Evolutionary conservation across 2,113 vertebrate genomes (phyloP), one percentile per base, ranked within the genome.

Genomic region (Neomonachus schauinslandi): DNA sequence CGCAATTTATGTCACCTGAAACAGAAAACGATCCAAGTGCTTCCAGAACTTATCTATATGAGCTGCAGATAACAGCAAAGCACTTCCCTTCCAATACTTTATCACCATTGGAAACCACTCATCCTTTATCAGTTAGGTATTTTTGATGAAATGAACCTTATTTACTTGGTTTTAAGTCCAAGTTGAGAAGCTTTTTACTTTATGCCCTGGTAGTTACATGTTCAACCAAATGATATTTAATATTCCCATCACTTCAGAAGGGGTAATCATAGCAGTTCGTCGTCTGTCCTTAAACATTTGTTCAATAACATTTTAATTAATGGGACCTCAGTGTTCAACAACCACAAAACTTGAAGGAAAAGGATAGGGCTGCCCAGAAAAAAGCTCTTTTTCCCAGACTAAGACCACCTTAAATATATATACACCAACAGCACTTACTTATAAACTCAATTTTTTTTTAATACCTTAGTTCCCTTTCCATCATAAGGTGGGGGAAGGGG

Each of bases 131-230:
- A n/a, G 7, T 0, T 42, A 21, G 53, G 21, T n/a, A n/a, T 22
- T 81, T 55, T 46, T 36, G 74, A 53, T 33, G 57, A 76, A 13
- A 61, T 2, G 63, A 49, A 39, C 15, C 65, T 0, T 4, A 8
- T 21, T 22, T 46, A 46, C 36, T 51, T 76, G 74, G 51, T 49
- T 79, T 71, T 31, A 42, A 14, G 26, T 51, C 22, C 39, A 69
- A 14, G 33, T 10, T 15, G 57, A 79, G 57, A 69, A 85, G 39
- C 26, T 28, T 39, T 13, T 65, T 13, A 24, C 31, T 49, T 49
- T 2, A 16, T 1, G 31, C 9, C 22, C 15, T 2, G 8, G 1
- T 1, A 12, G 16, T 33, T 36, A 21, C 57, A 4, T 0, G 49
- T 31, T 19, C 67, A 19, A 46, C n/a, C 61, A 26, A 61, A 82